These are phyloP conservation scores for Scaptodrosophila lebanonensis DNA, from an alignment of 1,140 invertebrate genomes.

Conservation along the genomic window DNA sequence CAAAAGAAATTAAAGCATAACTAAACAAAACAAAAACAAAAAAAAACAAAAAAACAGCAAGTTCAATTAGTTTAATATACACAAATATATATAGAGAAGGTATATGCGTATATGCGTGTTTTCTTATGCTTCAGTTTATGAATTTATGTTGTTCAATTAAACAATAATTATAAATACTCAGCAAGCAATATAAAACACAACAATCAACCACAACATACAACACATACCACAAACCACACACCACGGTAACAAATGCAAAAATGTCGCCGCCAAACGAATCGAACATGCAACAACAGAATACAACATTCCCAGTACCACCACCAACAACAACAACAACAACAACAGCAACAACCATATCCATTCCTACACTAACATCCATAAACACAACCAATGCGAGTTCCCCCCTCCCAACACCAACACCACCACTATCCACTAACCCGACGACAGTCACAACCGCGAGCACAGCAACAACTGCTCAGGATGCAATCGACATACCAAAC, in stretches of 20 bases:
- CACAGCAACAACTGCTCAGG: slow-evolving; percentile 22
- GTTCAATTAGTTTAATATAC: slow-evolving; percentile 16
- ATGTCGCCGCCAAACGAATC: slow-evolving; percentile 62
- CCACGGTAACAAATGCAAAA: slow-evolving; percentile 45
- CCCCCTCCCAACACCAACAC: slow-evolving; percentile 23
- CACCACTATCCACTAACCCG: slow-evolving; percentile 10
- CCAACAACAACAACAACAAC: slow-evolving; percentile 17
- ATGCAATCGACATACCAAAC: slow-evolving; percentile 53
- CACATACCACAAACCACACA: slow-evolving; percentile 21
- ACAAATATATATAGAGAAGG: slow-evolving; percentile 4
- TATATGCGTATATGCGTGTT: slow-evolving; percentile 27
- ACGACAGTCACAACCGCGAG: slow-evolving; percentile 21
- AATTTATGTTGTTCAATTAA: slow-evolving; percentile 21
- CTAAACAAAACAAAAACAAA: slow-evolving; percentile 12
- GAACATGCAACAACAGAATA: slow-evolving; percentile 26
- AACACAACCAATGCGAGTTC: slow-evolving; percentile 8
- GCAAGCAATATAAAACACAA: slow-evolving; percentile 4
- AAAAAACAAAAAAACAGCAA: slow-evolving; percentile 26
- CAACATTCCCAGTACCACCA: slow-evolving; percentile 36
- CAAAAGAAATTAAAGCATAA: slow-evolving; percentile 35
- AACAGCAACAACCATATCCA: slow-evolving; percentile 8
- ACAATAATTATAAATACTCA: no score
- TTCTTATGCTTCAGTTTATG: slow-evolving; percentile 31
- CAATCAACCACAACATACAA: slow-evolving; percentile 14
- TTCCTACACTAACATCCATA: slow-evolving; percentile 10